These are phyloP conservation scores for Taurulus bubalis DNA, from an alignment of 2,113 vertebrate genomes.

Conservation along the genomic window DNA sequence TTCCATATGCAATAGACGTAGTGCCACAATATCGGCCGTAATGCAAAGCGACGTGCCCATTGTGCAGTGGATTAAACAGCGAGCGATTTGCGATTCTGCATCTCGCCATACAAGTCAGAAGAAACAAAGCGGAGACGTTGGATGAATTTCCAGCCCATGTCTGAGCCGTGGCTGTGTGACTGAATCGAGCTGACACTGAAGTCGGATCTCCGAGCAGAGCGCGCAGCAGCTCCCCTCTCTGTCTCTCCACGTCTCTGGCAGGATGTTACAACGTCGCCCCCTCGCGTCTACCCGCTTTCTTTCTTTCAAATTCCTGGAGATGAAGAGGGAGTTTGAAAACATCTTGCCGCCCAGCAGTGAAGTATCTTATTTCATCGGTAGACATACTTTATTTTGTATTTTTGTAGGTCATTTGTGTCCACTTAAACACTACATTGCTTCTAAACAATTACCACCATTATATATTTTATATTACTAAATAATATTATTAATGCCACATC, in stretches of 20 bases:
- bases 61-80: slow-evolving; percentile 76
- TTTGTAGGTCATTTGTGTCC: background rate
- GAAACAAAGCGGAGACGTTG: slow-evolving; percentile 78
- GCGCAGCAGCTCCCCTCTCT: slow-evolving; percentile 7
- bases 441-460: no score
- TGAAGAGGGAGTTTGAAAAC: background rate
- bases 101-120: slow-evolving; percentile 72
- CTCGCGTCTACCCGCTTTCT: slow-evolving; percentile 64
- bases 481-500: no score
- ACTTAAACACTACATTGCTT: background rate
- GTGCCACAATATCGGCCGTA: slow-evolving; percentile 60
- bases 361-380: background rate
- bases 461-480: no score
- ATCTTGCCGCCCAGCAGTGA: background rate
- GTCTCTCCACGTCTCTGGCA: slow-evolving; percentile 13
- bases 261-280: slow-evolving; percentile 76
- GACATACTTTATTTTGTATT: background rate
- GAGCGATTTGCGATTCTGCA: slow-evolving; percentile 66
- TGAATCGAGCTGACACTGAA: slow-evolving; percentile 77
- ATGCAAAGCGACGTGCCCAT: slow-evolving; percentile 74
- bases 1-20: slow-evolving; percentile 63
- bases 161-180: slow-evolving; percentile 78
- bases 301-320: background rate
- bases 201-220: slow-evolving; percentile 47
- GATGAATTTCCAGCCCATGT: slow-evolving; percentile 75